Evolutionary conservation across 2,113 vertebrate species (phyloP).

Genomic region (Salvelinus namaycush): DNA sequence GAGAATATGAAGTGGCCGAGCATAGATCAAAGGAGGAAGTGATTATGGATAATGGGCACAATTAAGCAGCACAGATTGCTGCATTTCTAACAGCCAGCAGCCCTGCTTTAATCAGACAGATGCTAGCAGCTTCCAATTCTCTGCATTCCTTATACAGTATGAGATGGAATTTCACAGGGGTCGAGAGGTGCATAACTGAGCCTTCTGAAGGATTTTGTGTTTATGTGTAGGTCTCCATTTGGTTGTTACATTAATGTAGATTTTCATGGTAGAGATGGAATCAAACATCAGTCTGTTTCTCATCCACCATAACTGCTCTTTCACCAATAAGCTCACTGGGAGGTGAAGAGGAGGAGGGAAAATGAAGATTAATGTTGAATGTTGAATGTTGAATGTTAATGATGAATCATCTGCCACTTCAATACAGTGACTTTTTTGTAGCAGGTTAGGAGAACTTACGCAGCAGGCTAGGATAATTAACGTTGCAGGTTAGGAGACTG

Average conservation of each 20-base stretch:
- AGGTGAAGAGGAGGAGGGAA: neutral
- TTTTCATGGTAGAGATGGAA: neutral
- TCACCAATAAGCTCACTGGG: neutral
- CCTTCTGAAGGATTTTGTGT: neutral
- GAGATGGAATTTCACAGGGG: neutral
- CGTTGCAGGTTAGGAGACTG: too few species aligned
- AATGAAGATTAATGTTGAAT: conserved; percentile 1
- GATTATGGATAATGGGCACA: conserved; percentile 22
- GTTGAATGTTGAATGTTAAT: neutral
- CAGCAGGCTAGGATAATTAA: too few species aligned
- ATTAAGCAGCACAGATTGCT: conserved; percentile 28
- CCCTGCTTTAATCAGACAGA: conserved; percentile 13
- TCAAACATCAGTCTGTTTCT: neutral
- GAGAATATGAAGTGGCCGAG: conserved; percentile 7
- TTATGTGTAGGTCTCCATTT: too few species aligned
- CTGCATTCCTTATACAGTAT: conserved; percentile 8
- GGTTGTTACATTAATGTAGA: neutral
- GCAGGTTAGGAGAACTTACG: too few species aligned
- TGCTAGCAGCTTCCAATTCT: conserved; percentile 8
- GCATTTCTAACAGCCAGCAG: conserved; percentile 18
- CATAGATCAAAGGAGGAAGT: conserved; percentile 14
- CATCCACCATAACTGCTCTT: neutral
- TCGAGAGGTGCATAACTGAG: neutral
- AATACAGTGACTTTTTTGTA: too few species aligned
- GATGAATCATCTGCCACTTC: neutral